These are phyloP conservation scores for Gambelia wislizenii DNA, from an alignment of 2,797 vertebrate species.

Conservation along the genomic window DNA sequence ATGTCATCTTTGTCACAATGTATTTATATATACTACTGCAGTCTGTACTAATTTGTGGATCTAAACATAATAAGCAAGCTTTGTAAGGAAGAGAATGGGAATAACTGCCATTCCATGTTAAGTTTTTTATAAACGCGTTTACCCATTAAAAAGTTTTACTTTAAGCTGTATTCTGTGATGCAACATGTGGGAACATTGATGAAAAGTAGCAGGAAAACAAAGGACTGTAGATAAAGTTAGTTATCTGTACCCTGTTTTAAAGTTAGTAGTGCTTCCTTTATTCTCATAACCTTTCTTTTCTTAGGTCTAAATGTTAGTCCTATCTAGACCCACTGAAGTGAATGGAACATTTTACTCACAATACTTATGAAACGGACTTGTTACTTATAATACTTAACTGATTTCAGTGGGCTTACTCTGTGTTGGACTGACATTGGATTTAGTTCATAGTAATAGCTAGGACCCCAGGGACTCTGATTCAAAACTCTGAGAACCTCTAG, in stretches of 20 bases:
- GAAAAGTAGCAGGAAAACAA: background rate
- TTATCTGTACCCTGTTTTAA: too few relatives aligned
- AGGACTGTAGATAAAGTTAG: background rate
- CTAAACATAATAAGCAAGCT: background rate
- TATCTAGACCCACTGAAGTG: background rate
- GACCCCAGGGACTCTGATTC: background rate
- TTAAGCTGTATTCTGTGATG: background rate
- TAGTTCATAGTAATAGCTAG: background rate
- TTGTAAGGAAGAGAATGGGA: background rate
- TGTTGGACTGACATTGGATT: background rate
- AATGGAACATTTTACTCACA: too few relatives aligned
- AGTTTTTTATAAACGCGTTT: background rate
- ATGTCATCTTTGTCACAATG: background rate
- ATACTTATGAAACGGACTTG: background rate
- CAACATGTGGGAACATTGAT: background rate
- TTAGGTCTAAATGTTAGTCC: background rate
- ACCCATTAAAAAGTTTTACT: background rate
- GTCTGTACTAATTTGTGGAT: background rate
- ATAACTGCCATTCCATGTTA: background rate
- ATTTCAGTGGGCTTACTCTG: background rate
- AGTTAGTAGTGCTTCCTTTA: background rate
- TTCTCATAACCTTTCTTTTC: background rate
- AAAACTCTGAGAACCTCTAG: background rate
- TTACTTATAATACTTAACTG: background rate
- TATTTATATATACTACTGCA: background rate